Evolutionary conservation across 2,113 vertebrate species (phyloP).

Genomic region (Eidolon helvum): DNA sequence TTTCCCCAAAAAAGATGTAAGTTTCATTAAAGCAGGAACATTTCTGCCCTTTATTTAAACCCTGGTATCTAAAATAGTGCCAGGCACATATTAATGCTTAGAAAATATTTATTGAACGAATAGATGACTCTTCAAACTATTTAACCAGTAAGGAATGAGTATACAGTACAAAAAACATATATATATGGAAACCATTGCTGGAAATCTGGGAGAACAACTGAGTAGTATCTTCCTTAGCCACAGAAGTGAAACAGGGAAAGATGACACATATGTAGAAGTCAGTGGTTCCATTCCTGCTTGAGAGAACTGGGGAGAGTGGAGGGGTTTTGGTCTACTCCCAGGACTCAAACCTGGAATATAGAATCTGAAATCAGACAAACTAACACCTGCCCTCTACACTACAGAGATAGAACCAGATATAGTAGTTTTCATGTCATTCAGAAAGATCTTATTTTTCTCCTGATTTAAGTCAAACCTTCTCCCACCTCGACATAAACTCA

Average conservation of each 20-base stretch:
- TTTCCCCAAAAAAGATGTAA: not conserved
- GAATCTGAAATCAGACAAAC: conserved; percentile 1
- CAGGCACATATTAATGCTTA: not conserved
- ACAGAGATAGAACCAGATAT: not conserved
- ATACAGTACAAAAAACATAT: not conserved
- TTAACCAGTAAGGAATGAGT: not conserved
- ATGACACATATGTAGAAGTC: not conserved
- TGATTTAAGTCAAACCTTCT: conserved; percentile 55
- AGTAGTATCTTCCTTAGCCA: not conserved
- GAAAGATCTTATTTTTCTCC: not conserved
- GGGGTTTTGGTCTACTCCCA: not conserved
- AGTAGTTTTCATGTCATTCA: not conserved
- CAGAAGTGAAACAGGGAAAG: not conserved
- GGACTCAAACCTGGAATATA: not conserved
- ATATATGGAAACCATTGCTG: not conserved
- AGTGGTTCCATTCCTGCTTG: not conserved
- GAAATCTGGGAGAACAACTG: not conserved
- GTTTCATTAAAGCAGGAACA: not conserved
- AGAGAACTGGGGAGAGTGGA: rapidly evolving
- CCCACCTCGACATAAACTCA: not conserved
- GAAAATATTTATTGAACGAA: not conserved
- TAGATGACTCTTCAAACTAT: not conserved
- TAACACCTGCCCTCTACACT: conserved; percentile 25
- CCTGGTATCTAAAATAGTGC: not conserved
- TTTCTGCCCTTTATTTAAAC: not conserved